Conservation (phyloP, 2,888 invertebrate species). For the Lasioglossum pauxillum region DNA sequence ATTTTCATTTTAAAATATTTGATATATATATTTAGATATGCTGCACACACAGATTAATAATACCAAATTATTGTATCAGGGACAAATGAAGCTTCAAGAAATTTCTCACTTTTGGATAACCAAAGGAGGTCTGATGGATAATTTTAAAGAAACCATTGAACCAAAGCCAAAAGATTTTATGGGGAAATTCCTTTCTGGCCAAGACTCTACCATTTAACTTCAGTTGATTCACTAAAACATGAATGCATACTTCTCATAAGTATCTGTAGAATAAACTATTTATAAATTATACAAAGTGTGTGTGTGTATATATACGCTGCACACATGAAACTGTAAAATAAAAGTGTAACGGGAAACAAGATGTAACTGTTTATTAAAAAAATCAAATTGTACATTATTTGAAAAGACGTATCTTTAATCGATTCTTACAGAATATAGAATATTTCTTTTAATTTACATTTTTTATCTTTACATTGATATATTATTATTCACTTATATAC, state of each 20-base stretch:
- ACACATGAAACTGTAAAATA: slow-evolving; percentile 1
- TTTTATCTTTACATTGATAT: slow-evolving; percentile 81
- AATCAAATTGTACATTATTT: slow-evolving; percentile 51
- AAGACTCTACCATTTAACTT: slow-evolving; percentile 83
- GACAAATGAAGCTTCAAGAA: slow-evolving; percentile 98
- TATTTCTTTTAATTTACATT: slow-evolving; percentile 77
- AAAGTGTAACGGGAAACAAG: slow-evolving; percentile 34
- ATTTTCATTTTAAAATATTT: not conserved
- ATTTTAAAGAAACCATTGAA: slow-evolving; percentile 93
- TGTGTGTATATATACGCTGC: not conserved
- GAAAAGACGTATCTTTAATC: slow-evolving; percentile 68
- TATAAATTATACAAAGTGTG: slow-evolving; percentile 27
- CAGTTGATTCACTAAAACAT: slow-evolving; percentile 7
- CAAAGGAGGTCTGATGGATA: slow-evolving; percentile 93
- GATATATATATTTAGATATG: not conserved
- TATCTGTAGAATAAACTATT: slow-evolving; percentile 34
- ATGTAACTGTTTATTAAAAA: slow-evolving; percentile 43
- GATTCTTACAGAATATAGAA: slow-evolving; percentile 71
- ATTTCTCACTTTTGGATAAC: slow-evolving; percentile 95
- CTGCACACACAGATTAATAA: not conserved
- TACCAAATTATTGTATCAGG: slow-evolving; percentile 86
- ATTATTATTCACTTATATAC: slow-evolving; percentile 83
- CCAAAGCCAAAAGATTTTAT: slow-evolving; percentile 96
- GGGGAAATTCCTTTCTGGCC: slow-evolving; percentile 93
- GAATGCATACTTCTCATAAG: slow-evolving; percentile 15